These are phyloP conservation scores for Patella depressa DNA, from an alignment of 2,888 invertebrate species.

Conservation along the genomic window DNA sequence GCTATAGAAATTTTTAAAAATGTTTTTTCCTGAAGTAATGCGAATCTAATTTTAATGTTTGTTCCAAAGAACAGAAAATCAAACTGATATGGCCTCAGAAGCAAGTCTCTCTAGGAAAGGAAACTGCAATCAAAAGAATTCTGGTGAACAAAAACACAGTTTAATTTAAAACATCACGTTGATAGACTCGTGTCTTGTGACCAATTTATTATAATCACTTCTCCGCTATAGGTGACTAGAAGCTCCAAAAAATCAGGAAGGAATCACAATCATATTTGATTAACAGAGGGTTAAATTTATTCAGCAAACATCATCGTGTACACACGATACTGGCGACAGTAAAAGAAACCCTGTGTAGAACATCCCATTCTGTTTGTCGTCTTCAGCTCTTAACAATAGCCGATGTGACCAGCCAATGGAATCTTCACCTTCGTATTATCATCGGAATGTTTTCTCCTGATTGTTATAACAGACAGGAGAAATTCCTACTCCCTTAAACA, in stretches of 20 bases:
- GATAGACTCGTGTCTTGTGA: too few relatives aligned
- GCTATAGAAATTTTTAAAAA: too few relatives aligned
- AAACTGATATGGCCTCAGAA: too few relatives aligned
- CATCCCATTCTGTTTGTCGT: neutral
- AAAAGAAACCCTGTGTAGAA: neutral
- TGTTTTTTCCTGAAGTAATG: too few relatives aligned
- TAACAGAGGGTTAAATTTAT: neutral
- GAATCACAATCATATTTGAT: conserved; percentile 2
- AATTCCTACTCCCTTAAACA: neutral
- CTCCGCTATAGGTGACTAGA: too few relatives aligned
- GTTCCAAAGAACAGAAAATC: too few relatives aligned
- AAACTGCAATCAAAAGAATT: too few relatives aligned
- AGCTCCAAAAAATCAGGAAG: neutral
- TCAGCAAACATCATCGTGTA: neutral
- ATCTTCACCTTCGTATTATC: neutral
- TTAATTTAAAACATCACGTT: too few relatives aligned
- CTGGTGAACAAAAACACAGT: too few relatives aligned
- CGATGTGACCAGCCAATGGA: neutral
- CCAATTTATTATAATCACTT: too few relatives aligned
- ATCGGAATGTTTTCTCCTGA: conserved; percentile 7
- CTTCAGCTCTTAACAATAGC: neutral
- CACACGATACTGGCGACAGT: neutral
- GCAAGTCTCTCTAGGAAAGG: too few relatives aligned
- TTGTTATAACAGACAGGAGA: neutral
- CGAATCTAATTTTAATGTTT: too few relatives aligned